Evolutionary conservation across 2,888 invertebrate species (phyloP).

Genomic region (Lasioglossum malachurum): DNA sequence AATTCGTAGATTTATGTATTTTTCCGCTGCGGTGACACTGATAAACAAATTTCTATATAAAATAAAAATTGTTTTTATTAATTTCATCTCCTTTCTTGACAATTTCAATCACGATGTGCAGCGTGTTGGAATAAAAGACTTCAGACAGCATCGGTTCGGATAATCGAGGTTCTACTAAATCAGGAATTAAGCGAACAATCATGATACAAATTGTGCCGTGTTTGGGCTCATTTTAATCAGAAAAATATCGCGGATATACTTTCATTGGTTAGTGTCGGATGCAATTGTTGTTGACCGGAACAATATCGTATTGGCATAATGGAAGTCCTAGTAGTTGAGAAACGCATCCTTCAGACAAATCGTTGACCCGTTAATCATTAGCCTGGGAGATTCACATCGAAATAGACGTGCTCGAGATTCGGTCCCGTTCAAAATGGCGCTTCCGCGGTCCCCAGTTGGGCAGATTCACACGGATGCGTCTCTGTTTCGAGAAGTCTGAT

Average conservation of each 20-base stretch:
- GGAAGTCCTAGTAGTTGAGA: too few species aligned
- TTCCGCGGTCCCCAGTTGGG: neutral
- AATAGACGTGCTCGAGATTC: neutral
- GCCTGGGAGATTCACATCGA: neutral
- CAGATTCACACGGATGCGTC: conserved; percentile 19
- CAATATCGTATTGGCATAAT: neutral
- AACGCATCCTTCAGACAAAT: neutral
- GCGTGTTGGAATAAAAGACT: neutral
- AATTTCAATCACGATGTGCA: neutral
- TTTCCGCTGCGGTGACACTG: neutral
- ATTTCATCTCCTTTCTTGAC: neutral
- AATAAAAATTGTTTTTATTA: neutral
- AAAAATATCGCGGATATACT: neutral
- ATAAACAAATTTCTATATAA: neutral
- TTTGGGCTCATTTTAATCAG: neutral
- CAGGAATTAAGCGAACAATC: neutral
- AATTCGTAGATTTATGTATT: neutral
- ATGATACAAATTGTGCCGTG: neutral
- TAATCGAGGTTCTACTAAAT: neutral
- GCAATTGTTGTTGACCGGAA: neutral
- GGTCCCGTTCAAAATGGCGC: neutral
- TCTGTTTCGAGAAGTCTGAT: conserved; percentile 47
- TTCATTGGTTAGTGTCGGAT: neutral
- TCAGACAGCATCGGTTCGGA: neutral
- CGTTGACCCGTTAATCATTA: neutral